Conservation (phyloP, 1,140 invertebrate genomes). For the Chymomyza costata region DNA sequence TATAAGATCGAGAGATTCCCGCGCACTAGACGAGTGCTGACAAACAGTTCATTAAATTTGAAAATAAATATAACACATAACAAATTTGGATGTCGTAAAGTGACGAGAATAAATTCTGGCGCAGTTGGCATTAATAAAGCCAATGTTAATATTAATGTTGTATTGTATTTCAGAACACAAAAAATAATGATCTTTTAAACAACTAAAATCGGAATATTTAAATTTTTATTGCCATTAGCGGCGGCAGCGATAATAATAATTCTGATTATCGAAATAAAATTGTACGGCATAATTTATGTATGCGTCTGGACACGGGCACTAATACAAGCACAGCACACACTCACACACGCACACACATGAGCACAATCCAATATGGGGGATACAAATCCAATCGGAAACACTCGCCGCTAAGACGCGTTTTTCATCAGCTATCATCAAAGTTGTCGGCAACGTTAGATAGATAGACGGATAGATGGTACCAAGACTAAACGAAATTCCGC, state of each 20-base stretch:
- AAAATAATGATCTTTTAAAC: slow-evolving; percentile 54
- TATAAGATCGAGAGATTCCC: too few species aligned
- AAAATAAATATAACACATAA: too few species aligned
- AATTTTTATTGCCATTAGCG: slow-evolving; percentile 45
- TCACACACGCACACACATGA: slow-evolving; percentile 2
- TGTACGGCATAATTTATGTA: slow-evolving; percentile 42
- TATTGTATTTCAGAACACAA: slow-evolving; percentile 24
- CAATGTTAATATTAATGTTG: slow-evolving; percentile 24
- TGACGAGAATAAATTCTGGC: slow-evolving; percentile 26
- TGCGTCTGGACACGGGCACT: slow-evolving; percentile 15
- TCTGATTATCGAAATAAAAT: slow-evolving; percentile 29
- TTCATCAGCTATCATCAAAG: too few species aligned
- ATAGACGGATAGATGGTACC: too few species aligned
- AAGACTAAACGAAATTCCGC: slow-evolving; percentile 34
- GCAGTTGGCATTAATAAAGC: slow-evolving; percentile 23
- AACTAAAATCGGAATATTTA: slow-evolving; percentile 42
- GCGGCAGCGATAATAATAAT: slow-evolving; percentile 32
- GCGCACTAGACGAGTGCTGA: too few species aligned
- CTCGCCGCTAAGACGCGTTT: too few species aligned
- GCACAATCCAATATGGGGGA: slow-evolving; percentile 1
- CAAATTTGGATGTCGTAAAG: slow-evolving; percentile 39
- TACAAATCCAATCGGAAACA: too few species aligned
- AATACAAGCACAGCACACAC: slow-evolving; percentile 7
- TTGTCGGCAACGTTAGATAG: background rate
- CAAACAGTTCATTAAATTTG: slow-evolving; percentile 57